Conservation (phyloP, 2,113 vertebrate genomes). For the Neomonachus schauinslandi region DNA sequence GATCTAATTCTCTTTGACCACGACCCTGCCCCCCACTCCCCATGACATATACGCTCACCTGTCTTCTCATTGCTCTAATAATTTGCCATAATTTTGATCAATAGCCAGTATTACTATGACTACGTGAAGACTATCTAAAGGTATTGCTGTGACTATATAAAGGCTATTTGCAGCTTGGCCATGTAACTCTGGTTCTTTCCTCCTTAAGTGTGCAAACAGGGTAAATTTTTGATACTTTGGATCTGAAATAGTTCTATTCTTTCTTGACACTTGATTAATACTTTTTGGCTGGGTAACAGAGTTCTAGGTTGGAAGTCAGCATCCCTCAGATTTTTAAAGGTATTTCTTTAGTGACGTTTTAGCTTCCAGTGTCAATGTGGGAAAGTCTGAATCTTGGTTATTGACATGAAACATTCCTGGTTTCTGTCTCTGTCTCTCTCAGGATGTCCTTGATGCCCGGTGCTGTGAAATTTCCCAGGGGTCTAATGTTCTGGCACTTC, state of each 20-base stretch:
- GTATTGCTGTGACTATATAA: background rate
- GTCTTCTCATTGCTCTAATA: background rate
- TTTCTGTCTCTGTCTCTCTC: background rate
- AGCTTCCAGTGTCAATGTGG: background rate
- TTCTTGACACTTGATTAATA: background rate
- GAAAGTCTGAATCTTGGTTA: background rate
- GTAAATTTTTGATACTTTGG: background rate
- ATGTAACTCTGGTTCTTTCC: background rate
- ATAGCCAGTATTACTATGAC: background rate
- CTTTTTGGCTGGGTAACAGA: background rate
- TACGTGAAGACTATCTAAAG: background rate
- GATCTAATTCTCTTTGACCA: background rate
- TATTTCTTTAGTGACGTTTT: background rate
- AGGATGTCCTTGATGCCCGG: background rate
- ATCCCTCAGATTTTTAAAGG: background rate
- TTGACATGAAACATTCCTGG: background rate
- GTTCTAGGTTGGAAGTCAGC: background rate
- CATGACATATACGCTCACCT: background rate
- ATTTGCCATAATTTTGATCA: background rate
- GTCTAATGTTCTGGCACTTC: background rate
- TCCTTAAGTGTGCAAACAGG: background rate
- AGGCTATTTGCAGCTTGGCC: background rate
- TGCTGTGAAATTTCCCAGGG: background rate
- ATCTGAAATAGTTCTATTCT: background rate
- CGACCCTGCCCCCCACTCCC: background rate